Percentiles rank a stretch among this genome's conserved stretches.
phyloP scores from a whole-genome alignment of 2,113 vertebrate genomes.

The Podocnemis expansa region DNA sequence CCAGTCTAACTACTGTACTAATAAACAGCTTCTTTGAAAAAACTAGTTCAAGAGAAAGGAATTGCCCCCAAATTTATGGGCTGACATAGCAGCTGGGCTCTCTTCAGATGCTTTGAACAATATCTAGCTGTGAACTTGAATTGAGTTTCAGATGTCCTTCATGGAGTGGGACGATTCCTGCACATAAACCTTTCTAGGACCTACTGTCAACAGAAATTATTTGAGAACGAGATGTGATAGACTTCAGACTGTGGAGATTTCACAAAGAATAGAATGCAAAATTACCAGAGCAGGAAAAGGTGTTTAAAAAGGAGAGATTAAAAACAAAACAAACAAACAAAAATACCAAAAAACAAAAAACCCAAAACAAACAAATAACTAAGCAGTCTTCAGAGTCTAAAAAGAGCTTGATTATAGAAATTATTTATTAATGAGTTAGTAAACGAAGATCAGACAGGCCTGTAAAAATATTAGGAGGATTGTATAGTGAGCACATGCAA shows the following conservation, averaged over 20 bases:
- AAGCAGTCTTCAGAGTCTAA: background rate
- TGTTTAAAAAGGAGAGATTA: background rate
- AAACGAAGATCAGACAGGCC: background rate
- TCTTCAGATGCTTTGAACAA: background rate
- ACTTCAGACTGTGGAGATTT: background rate
- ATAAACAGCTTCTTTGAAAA: background rate
- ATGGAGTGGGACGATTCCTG: background rate
- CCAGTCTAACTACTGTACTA: background rate
- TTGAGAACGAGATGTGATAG: background rate
- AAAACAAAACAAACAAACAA: too few species aligned
- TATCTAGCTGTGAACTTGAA: fast-evolving
- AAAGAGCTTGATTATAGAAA: background rate
- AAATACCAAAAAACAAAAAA: too few species aligned
- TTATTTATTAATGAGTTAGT: background rate
- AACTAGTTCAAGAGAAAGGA: background rate
- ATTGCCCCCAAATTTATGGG: background rate
- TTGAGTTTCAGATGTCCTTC: background rate
- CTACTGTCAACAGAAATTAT: background rate
- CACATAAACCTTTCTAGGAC: background rate
- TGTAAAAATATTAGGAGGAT: background rate
- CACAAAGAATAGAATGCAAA: background rate
- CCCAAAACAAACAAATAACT: background rate
- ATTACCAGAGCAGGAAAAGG: background rate
- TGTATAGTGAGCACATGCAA: fast-evolving
- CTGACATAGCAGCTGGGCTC: background rate